Base-by-base conservation (phyloP, 2,797 vertebrate genomes). In the Helarctos malayanus region DNA sequence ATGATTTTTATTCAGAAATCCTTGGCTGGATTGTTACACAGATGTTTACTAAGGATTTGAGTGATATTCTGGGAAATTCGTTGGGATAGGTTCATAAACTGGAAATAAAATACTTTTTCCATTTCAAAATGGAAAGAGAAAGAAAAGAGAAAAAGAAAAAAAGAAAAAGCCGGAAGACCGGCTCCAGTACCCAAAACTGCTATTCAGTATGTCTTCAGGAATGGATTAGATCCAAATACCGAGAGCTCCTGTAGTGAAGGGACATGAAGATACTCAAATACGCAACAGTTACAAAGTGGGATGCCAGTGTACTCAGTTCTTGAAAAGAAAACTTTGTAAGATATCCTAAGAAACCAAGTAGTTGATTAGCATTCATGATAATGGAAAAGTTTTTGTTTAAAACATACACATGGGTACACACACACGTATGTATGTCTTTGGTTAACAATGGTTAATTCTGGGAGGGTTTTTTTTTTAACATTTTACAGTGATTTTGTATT, bases 401-500 rank as follows among this genome's bases (percentile, higher is more conserved):
- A 91, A 47, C 16, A 57, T 4, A 38, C 4, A 41, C 23, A 80
- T 13, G 41, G 47, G 25, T 75, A 8, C 15, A 10, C 9, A 41
- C 52, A 38, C 7, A 15, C 7, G 0, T 73, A 45, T 13, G 38
- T 73, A 15, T 73, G 38, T 29, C 23, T 76, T 38, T 92, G 85
- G 21, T 88, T 82, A 88, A 76, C 59, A 68, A 52, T 3, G 8
- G 27, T 78, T 78, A 92, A 68, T 89, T 92, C 68, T 65, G 10
- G 76, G 29, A 4, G 21, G 2, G 15, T 10, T 52, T 90, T 38
- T 75, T 61, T 63, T 80, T 1, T 13, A 27, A 38, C 47, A 75
- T 57, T 75, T 82, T 95, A 57, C 27, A 49, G 38, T 92, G 56
- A 82, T 45, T 87, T 95, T 92, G 32, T 68, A 45, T 13, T 68